phyloP scores from a whole-genome alignment of 2,888 invertebrate genomes.

The Conchocele bisecta region DNA sequence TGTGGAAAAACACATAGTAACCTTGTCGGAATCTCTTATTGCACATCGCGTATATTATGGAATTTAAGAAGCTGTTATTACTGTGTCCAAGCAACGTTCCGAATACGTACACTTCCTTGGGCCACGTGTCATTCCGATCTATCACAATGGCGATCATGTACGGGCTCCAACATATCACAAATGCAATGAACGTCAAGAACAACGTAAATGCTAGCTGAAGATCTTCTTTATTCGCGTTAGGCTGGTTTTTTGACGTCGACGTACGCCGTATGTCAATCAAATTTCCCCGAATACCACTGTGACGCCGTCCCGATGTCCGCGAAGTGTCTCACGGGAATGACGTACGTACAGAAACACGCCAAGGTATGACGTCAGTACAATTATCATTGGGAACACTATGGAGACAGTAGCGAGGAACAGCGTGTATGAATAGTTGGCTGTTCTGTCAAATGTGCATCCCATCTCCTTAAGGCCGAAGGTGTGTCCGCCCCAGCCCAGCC shows the following conservation, averaged over 20 bases:
- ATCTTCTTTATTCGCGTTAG: slow-evolving; percentile 51
- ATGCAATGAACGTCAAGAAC: slow-evolving; percentile 66
- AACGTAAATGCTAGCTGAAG: slow-evolving; percentile 65
- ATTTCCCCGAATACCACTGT: slow-evolving; percentile 10
- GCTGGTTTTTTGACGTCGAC: slow-evolving; percentile 19
- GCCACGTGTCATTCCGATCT: slow-evolving; percentile 58
- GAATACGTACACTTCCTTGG: slow-evolving; percentile 62
- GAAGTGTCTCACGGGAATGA: slow-evolving; percentile 19
- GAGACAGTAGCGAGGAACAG: slow-evolving; percentile 61
- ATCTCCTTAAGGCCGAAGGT: slow-evolving; percentile 68
- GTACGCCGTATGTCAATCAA: background rate
- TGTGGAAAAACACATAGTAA: slow-evolving; percentile 51
- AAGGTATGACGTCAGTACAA: slow-evolving; percentile 59
- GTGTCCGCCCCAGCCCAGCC: slow-evolving; percentile 69
- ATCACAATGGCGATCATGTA: slow-evolving; percentile 61
- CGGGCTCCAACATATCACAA: slow-evolving; percentile 66
- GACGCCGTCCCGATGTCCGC: slow-evolving; percentile 17
- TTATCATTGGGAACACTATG: slow-evolving; percentile 59
- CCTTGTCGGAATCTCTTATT: slow-evolving; percentile 65
- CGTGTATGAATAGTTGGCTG: slow-evolving; percentile 64
- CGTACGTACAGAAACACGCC: slow-evolving; percentile 56
- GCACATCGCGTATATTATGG: slow-evolving; percentile 64
- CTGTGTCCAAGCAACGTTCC: slow-evolving; percentile 65
- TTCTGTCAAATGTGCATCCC: slow-evolving; percentile 69
- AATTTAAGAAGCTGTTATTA: slow-evolving; percentile 70